phyloP scores from a whole-genome alignment of 1,140 invertebrate species.

The Teleopsis dalmanni region DNA sequence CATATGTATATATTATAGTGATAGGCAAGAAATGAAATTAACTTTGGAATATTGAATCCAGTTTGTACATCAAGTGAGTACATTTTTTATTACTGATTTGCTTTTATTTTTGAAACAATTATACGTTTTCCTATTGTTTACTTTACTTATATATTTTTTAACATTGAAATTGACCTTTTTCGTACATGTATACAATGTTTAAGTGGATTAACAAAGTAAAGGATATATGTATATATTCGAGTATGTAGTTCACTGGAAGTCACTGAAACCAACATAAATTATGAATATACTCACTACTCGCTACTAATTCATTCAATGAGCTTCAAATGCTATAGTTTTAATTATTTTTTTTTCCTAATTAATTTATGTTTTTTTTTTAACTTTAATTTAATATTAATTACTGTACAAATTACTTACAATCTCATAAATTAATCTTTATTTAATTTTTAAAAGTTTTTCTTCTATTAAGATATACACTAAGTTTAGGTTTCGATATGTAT shows the following conservation, averaged over 20 bases:
- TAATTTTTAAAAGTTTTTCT: conserved; percentile 16
- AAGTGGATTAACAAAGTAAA: not conserved
- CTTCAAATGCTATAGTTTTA: conserved; percentile 10
- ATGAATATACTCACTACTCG: conserved; percentile 13
- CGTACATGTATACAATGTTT: not conserved
- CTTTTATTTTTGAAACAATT: conserved; percentile 1
- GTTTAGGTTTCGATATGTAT: conserved; percentile 1
- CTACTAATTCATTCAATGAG: conserved; percentile 28
- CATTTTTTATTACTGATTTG: too few relatives aligned
- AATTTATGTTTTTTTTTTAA: not conserved
- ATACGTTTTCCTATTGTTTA: not conserved
- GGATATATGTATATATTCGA: too few relatives aligned
- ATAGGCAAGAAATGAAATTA: too few relatives aligned
- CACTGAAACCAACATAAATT: too few relatives aligned
- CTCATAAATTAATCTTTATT: conserved; percentile 12
- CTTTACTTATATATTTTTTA: not conserved
- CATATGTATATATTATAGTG: too few relatives aligned
- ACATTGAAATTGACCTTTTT: not conserved
- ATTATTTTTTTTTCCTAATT: not conserved
- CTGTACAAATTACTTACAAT: conserved; percentile 9
- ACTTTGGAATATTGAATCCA: too few relatives aligned
- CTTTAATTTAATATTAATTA: conserved; percentile 12
- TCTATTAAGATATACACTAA: conserved; percentile 42
- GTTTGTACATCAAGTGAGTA: too few relatives aligned
- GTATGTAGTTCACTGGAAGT: too few relatives aligned